A percentile compares a stretch with the other conserved stretches of the same genome.
phyloP scores from a whole-genome alignment of 2,888 invertebrate genomes.

The Meta bourneti region DNA sequence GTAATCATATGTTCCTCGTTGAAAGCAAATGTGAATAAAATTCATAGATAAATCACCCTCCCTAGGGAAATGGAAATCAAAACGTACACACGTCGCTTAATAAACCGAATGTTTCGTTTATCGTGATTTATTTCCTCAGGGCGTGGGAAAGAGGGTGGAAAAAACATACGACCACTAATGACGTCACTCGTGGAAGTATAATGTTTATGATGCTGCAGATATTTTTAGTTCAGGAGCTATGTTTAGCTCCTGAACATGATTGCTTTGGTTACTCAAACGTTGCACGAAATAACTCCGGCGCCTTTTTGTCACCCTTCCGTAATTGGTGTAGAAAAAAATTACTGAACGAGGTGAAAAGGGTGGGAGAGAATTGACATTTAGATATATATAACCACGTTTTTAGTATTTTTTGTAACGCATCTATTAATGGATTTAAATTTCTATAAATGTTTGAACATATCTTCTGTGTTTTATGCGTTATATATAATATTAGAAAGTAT shows the following conservation, averaged over 20 bases:
- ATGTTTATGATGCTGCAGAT: conserved; percentile 19
- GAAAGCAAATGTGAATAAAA: not conserved
- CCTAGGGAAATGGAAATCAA: not conserved
- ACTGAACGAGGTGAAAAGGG: too few relatives aligned
- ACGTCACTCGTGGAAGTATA: not conserved
- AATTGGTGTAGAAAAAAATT: too few relatives aligned
- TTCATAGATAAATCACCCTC: not conserved
- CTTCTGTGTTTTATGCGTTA: too few relatives aligned
- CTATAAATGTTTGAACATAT: too few relatives aligned
- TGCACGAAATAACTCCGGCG: not conserved
- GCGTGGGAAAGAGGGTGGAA: not conserved
- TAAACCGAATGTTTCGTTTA: not conserved
- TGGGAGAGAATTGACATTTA: too few relatives aligned
- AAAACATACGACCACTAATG: conserved; percentile 6
- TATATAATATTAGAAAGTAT: too few relatives aligned
- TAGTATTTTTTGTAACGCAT: too few relatives aligned
- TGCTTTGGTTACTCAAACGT: conserved; percentile 12
- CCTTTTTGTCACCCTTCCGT: too few relatives aligned
- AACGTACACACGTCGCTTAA: not conserved
- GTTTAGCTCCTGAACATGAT: conserved; percentile 37
- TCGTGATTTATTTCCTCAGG: not conserved
- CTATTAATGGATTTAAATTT: too few relatives aligned
- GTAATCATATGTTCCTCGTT: too few relatives aligned
- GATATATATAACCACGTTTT: too few relatives aligned
- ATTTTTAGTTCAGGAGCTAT: conserved; percentile 24